phyloP scores from a whole-genome alignment of 2,888 invertebrate species.

The Mystacides longicornis region DNA sequence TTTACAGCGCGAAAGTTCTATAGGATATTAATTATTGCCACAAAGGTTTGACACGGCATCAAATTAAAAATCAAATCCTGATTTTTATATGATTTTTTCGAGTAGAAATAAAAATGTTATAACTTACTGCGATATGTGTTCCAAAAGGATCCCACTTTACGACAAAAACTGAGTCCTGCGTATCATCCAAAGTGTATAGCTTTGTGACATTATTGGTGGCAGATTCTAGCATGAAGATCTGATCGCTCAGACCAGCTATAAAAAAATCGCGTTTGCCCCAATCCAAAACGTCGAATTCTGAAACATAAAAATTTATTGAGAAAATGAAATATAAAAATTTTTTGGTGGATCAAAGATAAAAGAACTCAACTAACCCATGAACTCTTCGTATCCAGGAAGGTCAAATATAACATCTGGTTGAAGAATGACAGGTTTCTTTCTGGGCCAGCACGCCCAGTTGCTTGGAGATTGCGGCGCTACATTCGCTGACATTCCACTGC shows the following conservation, averaged over 20 bases:
- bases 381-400: constrained; percentile 27
- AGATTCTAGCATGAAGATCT: constrained; percentile 21
- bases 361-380: constrained; percentile 26
- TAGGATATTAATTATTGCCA: too few relatives aligned
- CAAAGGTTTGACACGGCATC: too few relatives aligned
- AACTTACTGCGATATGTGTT: constrained; percentile 17
- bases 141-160: constrained; percentile 21
- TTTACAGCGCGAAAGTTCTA: too few relatives aligned
- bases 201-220: constrained; percentile 19
- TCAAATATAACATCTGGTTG: constrained; percentile 28
- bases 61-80: too few relatives aligned
- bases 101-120: too few relatives aligned
- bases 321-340: constrained; percentile 1
- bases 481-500: neutral
- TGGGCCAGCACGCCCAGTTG: constrained; percentile 27
- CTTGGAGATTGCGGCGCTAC: constrained; percentile 7
- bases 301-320: neutral
- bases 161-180: constrained; percentile 12
- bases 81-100: too few relatives aligned
- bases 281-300: constrained; percentile 24
- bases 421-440: constrained; percentile 27
- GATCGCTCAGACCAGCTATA: constrained; percentile 27
- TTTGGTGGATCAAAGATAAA: neutral
- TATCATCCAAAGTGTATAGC: constrained; percentile 11
- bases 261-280: constrained; percentile 27